These are phyloP conservation scores for Lissocephala sabroskyi DNA, from an alignment of 2,888 invertebrate species.

Conservation along the genomic window DNA sequence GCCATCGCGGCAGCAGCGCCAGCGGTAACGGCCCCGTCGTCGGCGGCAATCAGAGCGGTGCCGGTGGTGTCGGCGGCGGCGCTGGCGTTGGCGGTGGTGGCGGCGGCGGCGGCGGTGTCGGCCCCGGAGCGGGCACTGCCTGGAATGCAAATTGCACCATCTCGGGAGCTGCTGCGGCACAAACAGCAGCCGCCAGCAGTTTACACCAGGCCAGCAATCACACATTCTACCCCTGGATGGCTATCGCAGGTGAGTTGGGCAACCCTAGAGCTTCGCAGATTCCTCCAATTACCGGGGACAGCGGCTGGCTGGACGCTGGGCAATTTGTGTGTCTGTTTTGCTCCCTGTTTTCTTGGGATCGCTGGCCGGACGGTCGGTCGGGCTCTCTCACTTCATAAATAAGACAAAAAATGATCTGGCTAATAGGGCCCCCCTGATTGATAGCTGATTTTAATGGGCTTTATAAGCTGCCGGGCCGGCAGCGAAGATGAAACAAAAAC, in stretches of 20 bases:
- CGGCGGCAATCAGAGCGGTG: constrained; percentile 76
- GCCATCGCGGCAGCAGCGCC: constrained; percentile 79
- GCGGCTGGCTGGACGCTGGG: too few relatives aligned
- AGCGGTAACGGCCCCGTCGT: constrained; percentile 80
- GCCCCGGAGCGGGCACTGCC: constrained; percentile 76
- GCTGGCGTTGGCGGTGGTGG: constrained; percentile 78
- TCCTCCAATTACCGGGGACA: too few relatives aligned
- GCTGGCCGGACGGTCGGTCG: too few relatives aligned
- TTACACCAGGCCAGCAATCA: constrained; percentile 92
- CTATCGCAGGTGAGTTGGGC: constrained; percentile 98
- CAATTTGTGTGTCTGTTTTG: too few relatives aligned
- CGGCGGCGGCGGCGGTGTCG: constrained; percentile 76
- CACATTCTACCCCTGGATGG: constrained; percentile 99
- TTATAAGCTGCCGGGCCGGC: too few relatives aligned
- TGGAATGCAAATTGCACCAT: constrained; percentile 93
- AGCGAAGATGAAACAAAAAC: too few relatives aligned
- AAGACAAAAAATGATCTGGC: too few relatives aligned
- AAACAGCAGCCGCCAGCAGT: constrained; percentile 85
- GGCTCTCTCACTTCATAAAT: too few relatives aligned
- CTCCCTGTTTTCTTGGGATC: too few relatives aligned
- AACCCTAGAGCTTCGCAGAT: too few relatives aligned
- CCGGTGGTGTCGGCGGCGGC: constrained; percentile 71
- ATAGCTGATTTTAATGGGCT: too few relatives aligned
- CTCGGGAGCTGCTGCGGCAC: constrained; percentile 83
- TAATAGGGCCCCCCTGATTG: too few relatives aligned